Conservation (phyloP, 2,888 invertebrate genomes). For the Fragum fragum region DNA sequence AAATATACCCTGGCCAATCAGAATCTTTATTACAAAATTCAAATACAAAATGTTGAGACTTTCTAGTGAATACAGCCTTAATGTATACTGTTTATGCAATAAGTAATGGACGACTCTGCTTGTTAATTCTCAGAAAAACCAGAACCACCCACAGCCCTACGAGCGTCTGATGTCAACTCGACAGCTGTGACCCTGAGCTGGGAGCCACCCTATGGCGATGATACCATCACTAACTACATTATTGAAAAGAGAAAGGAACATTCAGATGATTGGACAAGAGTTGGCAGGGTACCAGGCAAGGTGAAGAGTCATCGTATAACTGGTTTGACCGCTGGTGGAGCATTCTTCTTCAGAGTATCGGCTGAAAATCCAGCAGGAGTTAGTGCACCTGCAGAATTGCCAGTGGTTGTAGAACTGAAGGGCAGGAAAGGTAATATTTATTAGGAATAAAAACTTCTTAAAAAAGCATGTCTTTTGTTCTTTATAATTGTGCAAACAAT, state of each 20-base stretch:
- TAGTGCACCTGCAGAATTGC: conserved; percentile 81
- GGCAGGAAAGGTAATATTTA: conserved; percentile 76
- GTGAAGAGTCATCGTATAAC: conserved; percentile 75
- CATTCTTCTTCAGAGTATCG: conserved; percentile 94
- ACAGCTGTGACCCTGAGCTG: conserved; percentile 82
- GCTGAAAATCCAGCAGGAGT: conserved; percentile 90
- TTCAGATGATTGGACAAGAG: conserved; percentile 91
- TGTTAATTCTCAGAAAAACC: conserved; percentile 73
- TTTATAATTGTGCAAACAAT: no score
- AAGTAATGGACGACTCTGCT: no score
- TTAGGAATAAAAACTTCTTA: neutral
- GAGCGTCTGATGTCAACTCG: conserved; percentile 81
- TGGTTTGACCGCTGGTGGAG: conserved; percentile 84
- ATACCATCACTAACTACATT: conserved; percentile 84
- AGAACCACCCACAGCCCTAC: conserved; percentile 78
- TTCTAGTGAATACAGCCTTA: no score
- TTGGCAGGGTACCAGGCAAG: conserved; percentile 77
- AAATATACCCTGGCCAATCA: no score
- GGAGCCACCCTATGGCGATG: conserved; percentile 84
- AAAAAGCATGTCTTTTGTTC: no score
- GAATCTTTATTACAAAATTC: no score
- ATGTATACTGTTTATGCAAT: no score
- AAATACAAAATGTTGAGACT: no score
- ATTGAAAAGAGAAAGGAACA: conserved; percentile 89
- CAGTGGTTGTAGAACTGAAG: conserved; percentile 80